Evolutionary conservation across 1,140 invertebrate genomes (phyloP).

Genomic region (Saccostrea cuccullata): DNA sequence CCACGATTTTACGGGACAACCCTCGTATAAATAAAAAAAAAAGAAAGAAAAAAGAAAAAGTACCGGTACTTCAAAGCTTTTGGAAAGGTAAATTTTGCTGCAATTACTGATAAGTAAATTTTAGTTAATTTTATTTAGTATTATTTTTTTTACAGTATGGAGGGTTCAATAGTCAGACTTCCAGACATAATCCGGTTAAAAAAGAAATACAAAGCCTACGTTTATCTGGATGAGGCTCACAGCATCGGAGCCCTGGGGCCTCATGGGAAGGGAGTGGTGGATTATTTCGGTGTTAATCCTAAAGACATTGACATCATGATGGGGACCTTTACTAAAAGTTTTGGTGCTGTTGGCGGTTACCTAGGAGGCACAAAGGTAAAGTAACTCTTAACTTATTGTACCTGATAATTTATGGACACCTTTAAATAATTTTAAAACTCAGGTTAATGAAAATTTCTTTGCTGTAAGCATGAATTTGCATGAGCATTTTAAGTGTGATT

Average conservation of each 20-base stretch:
- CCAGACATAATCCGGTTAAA: slow-evolving; percentile 94
- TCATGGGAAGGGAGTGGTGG: slow-evolving; percentile 91
- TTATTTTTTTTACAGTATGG: slow-evolving; percentile 88
- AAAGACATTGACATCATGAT: slow-evolving; percentile 96
- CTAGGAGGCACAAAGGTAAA: slow-evolving; percentile 90
- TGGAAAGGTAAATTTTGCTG: too few relatives aligned
- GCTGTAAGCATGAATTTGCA: too few relatives aligned
- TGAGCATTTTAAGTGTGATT: too few relatives aligned
- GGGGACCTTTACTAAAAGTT: slow-evolving; percentile 97
- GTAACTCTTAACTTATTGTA: too few relatives aligned
- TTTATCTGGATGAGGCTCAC: slow-evolving; percentile 97
- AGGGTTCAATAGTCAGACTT: slow-evolving; percentile 94
- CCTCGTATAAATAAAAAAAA: background rate
- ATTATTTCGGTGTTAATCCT: slow-evolving; percentile 90
- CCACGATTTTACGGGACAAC: too few relatives aligned
- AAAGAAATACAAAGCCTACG: slow-evolving; percentile 93
- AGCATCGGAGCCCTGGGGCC: slow-evolving; percentile 95
- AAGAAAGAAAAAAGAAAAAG: too few relatives aligned
- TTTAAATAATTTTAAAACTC: too few relatives aligned
- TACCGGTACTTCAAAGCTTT: too few relatives aligned
- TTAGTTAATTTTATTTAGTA: background rate
- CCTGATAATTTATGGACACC: too few relatives aligned
- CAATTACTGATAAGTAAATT: background rate
- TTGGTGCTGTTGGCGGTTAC: slow-evolving; percentile 97
- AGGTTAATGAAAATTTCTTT: too few relatives aligned